Percentiles rank a stretch among this genome's conserved stretches.
Conservation (phyloP, 2,797 vertebrate genomes). For the Perodicticus potto region DNA sequence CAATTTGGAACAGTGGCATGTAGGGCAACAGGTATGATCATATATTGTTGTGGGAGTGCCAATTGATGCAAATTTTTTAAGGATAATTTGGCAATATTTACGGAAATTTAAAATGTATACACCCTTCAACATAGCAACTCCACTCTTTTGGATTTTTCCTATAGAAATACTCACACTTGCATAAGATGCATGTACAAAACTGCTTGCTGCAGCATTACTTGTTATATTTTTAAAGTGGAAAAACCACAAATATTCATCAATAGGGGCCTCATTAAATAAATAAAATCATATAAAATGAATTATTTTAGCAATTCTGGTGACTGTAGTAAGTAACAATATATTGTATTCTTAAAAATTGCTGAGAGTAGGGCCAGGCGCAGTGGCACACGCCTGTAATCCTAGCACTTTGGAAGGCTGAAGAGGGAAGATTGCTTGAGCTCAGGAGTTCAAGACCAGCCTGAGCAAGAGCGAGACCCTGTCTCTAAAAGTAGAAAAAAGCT, state of each 20-base stretch:
- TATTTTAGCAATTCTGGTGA: not conserved
- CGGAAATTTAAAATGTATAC: constrained; percentile 32
- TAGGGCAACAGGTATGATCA: not conserved
- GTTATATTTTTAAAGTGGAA: constrained; percentile 28
- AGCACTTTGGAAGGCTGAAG: too few relatives aligned
- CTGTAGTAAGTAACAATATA: not conserved
- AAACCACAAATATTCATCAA: constrained; percentile 43
- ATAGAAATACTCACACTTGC: constrained; percentile 36
- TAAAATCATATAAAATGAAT: not conserved
- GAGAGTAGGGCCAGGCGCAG: too few relatives aligned
- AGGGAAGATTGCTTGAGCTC: too few relatives aligned
- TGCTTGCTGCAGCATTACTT: constrained; percentile 13
- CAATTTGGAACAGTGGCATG: constrained; percentile 45
- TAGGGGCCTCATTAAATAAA: constrained; percentile 12
- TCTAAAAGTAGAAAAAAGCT: too few relatives aligned
- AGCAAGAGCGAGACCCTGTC: too few relatives aligned
- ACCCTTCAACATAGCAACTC: constrained; percentile 11
- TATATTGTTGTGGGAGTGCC: not conserved
- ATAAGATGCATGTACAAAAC: constrained; percentile 14
- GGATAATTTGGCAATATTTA: constrained; percentile 17
- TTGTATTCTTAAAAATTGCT: not conserved
- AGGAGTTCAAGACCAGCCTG: too few relatives aligned
- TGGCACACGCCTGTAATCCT: too few relatives aligned
- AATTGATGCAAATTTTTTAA: constrained; percentile 35
- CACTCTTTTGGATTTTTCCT: not conserved